Percentiles rank a stretch among this genome's conserved stretches.
These are phyloP conservation scores for Anthophora plumipes DNA, from an alignment of 2,888 invertebrate genomes.

Conservation along the genomic window DNA sequence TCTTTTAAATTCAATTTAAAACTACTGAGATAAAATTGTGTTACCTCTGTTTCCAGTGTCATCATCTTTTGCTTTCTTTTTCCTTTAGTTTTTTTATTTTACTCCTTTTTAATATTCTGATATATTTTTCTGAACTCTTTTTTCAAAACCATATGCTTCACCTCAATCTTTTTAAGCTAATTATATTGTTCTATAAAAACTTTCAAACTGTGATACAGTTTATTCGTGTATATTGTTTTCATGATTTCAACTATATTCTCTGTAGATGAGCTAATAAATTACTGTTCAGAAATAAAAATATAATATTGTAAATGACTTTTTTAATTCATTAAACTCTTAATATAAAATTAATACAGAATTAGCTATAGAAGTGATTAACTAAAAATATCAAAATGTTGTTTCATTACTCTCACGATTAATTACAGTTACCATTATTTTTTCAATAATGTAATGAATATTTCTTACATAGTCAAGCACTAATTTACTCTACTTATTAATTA, in stretches of 20 bases:
- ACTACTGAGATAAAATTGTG: background rate
- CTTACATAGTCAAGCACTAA: too few species aligned
- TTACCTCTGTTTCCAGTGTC: constrained; percentile 25
- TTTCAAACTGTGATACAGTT: constrained; percentile 75
- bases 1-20: background rate
- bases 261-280: constrained; percentile 87
- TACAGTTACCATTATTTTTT: too few species aligned
- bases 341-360: constrained; percentile 76
- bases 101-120: constrained; percentile 9
- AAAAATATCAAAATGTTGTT: too few species aligned
- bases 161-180: constrained; percentile 72
- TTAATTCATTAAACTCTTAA: constrained; percentile 85
- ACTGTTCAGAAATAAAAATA: constrained; percentile 85
- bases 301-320: constrained; percentile 78
- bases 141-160: constrained; percentile 69
- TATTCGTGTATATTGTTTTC: constrained; percentile 83
- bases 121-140: constrained; percentile 57
- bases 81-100: constrained; percentile 36
- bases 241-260: constrained; percentile 80
- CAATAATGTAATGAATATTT: too few species aligned
- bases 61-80: background rate
- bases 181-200: constrained; percentile 76
- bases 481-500: too few species aligned
- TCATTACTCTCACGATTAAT: too few species aligned
- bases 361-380: too few species aligned